Percentiles rank a stretch among this genome's conserved stretches.
Evolutionary conservation across 2,797 vertebrate species (phyloP).

Genomic region (Gadopsis marmoratus): DNA sequence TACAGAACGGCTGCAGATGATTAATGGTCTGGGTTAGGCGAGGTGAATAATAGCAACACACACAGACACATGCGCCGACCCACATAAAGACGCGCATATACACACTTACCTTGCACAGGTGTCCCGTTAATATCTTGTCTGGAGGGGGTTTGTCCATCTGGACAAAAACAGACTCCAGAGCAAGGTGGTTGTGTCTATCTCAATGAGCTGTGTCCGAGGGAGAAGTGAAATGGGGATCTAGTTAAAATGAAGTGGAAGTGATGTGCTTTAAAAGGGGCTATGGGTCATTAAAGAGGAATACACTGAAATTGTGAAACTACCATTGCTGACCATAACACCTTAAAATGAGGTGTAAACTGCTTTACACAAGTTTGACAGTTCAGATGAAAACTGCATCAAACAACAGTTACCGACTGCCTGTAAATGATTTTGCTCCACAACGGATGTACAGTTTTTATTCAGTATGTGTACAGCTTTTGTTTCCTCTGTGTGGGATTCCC

Average conservation of each 20-base stretch:
- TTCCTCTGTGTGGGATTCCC: constrained; percentile 31
- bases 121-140: constrained; percentile 42
- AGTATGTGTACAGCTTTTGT: constrained; percentile 10
- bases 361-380: neutral
- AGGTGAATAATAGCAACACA: constrained; percentile 57
- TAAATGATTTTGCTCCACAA: neutral
- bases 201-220: constrained; percentile 2
- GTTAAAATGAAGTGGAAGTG: constrained; percentile 45
- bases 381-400: neutral
- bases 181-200: constrained; percentile 31
- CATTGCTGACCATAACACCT: neutral
- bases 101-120: constrained; percentile 29
- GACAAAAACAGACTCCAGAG: constrained; percentile 15
- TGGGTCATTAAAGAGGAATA: constrained; percentile 35
- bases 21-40: constrained; percentile 59
- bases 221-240: constrained; percentile 64
- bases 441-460: neutral
- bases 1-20: constrained; percentile 58
- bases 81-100: neutral
- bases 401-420: too few relatives aligned
- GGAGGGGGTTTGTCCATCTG: constrained; percentile 19
- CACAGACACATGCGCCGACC: neutral
- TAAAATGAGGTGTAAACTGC: neutral
- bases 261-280: neutral
- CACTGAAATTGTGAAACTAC: constrained; percentile 28